These are phyloP conservation scores for Emmelina monodactyla DNA, from an alignment of 2,888 invertebrate species.

Conservation along the genomic window DNA sequence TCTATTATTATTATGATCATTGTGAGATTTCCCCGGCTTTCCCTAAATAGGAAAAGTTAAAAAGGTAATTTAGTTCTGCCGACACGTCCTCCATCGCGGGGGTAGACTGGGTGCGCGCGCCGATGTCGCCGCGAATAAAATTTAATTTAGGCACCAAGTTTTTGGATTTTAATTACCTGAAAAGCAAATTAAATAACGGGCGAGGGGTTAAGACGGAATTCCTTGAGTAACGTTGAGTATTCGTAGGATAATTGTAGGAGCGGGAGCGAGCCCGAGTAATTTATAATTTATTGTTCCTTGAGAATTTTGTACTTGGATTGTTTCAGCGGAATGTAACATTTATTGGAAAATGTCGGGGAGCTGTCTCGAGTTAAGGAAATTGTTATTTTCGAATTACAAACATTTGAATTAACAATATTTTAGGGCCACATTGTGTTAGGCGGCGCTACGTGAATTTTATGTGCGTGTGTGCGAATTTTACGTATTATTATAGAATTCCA, in stretches of 20 bases:
- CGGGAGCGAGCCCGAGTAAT: slow-evolving; percentile 7
- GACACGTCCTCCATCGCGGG: slow-evolving; percentile 43
- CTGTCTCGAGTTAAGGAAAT: background rate
- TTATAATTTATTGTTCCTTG: slow-evolving; percentile 15
- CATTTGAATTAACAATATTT: too few species aligned
- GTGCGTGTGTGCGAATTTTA: too few species aligned
- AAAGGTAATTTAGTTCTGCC: slow-evolving; percentile 53
- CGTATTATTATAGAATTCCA: too few species aligned
- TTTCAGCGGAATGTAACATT: slow-evolving; percentile 7
- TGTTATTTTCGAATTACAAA: too few species aligned
- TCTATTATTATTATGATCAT: slow-evolving; percentile 51
- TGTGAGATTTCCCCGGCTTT: slow-evolving; percentile 50
- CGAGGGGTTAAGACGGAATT: slow-evolving; percentile 20
- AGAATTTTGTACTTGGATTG: slow-evolving; percentile 10
- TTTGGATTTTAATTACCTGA: slow-evolving; percentile 65
- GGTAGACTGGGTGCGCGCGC: slow-evolving; percentile 7
- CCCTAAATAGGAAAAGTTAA: slow-evolving; percentile 66
- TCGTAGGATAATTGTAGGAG: slow-evolving; percentile 9
- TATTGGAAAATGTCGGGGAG: slow-evolving; percentile 5
- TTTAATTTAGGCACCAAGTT: slow-evolving; percentile 60
- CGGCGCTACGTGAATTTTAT: too few species aligned
- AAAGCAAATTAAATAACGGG: slow-evolving; percentile 58
- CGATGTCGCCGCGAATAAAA: slow-evolving; percentile 32
- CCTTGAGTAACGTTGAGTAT: slow-evolving; percentile 15
- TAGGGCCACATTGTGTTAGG: too few species aligned